Conservation (phyloP, 2,888 invertebrate species). For the Epiperipatus broadwayi region DNA sequence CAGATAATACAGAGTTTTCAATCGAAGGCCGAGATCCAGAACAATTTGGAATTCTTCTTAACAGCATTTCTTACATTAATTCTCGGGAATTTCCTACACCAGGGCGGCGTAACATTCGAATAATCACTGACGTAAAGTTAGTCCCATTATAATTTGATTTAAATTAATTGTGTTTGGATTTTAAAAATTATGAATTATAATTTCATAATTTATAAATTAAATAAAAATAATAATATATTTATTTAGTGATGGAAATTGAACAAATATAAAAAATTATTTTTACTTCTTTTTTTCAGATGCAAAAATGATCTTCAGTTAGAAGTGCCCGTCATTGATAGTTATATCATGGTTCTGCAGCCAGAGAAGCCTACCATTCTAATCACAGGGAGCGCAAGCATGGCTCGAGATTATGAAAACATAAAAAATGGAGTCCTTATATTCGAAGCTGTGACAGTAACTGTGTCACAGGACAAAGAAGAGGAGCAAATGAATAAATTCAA, state of each 20-base stretch:
- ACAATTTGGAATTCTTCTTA: too few relatives aligned
- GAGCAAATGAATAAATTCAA: slow-evolving; percentile 14
- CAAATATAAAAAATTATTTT: too few relatives aligned
- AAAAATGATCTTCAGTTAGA: slow-evolving; percentile 50
- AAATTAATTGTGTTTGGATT: background rate
- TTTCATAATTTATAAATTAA: too few relatives aligned
- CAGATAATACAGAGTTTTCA: too few relatives aligned
- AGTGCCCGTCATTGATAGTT: slow-evolving; percentile 56
- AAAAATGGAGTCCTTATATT: slow-evolving; percentile 68
- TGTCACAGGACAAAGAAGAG: slow-evolving; percentile 22
- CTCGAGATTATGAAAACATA: slow-evolving; percentile 67
- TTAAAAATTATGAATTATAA: too few relatives aligned
- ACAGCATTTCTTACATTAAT: slow-evolving; percentile 85
- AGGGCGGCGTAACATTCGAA: slow-evolving; percentile 63
- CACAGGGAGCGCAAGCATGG: slow-evolving; percentile 54
- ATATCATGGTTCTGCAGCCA: slow-evolving; percentile 66
- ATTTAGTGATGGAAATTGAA: too few relatives aligned
- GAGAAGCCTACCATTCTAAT: slow-evolving; percentile 64
- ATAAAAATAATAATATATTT: too few relatives aligned
- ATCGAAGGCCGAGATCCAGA: too few relatives aligned
- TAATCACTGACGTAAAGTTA: slow-evolving; percentile 57
- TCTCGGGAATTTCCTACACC: slow-evolving; percentile 81
- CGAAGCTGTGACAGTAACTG: slow-evolving; percentile 53
- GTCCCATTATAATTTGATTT: slow-evolving; percentile 19
- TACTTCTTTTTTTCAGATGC: slow-evolving; percentile 39